Conservation (phyloP, 2,888 invertebrate species). For the Drosophila kanekoi region DNA sequence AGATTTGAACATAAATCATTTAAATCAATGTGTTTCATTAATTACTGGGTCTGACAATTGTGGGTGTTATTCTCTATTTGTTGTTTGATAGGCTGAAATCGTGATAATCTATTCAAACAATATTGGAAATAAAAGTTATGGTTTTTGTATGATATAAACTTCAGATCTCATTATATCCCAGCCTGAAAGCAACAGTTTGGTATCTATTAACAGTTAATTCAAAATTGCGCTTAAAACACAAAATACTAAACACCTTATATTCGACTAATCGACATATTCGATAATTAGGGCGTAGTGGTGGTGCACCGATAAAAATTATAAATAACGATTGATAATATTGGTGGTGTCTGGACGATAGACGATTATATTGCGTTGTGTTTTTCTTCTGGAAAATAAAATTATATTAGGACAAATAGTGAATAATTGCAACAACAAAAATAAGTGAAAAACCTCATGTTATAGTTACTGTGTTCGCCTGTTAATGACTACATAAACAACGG, state of each 20-base stretch:
- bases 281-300: neutral
- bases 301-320: slow-evolving; percentile 18
- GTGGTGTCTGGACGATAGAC: slow-evolving; percentile 42
- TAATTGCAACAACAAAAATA: slow-evolving; percentile 17
- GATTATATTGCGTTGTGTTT: slow-evolving; percentile 64
- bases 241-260: slow-evolving; percentile 8
- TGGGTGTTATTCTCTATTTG: too few species aligned
- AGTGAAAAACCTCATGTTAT: slow-evolving; percentile 11
- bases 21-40: neutral
- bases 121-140: too few species aligned
- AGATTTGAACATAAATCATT: slow-evolving; percentile 65
- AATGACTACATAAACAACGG: neutral
- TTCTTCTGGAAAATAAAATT: slow-evolving; percentile 51
- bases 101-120: neutral
- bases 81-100: too few species aligned
- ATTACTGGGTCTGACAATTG: neutral
- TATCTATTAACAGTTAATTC: neutral
- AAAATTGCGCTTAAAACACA: neutral
- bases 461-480: slow-evolving; percentile 1
- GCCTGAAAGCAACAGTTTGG: neutral
- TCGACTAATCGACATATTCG: neutral
- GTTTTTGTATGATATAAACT: too few species aligned
- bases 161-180: too few species aligned
- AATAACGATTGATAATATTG: slow-evolving; percentile 21
- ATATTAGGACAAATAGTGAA: slow-evolving; percentile 29